Conservation (phyloP, 1,140 invertebrate genomes). For the Euura saliciscinereae region DNA sequence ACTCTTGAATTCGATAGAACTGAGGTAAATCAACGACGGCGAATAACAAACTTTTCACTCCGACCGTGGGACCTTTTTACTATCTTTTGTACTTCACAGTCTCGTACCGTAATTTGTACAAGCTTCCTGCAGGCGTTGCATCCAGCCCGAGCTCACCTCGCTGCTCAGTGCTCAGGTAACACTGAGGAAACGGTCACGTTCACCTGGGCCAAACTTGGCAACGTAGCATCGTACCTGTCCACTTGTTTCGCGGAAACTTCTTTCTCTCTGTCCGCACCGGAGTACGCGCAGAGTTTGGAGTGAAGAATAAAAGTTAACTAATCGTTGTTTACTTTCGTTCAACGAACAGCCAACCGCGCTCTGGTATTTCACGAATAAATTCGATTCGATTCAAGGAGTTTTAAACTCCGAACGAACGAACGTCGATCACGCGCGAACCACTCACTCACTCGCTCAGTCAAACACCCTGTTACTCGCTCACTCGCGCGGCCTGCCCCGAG, state of each 20-base stretch:
- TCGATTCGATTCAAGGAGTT: too few species aligned
- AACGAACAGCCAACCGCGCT: too few species aligned
- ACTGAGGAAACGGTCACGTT: constrained; percentile 13
- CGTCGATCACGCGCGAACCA: too few species aligned
- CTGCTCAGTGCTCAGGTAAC: background rate
- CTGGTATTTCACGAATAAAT: too few species aligned
- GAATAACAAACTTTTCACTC: background rate
- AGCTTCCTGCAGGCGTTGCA: constrained; percentile 6
- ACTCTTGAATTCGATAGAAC: background rate
- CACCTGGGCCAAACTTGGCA: constrained; percentile 20
- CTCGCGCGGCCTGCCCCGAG: background rate
- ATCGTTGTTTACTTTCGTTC: too few species aligned
- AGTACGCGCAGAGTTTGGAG: background rate
- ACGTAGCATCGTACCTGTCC: constrained; percentile 14
- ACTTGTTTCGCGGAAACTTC: constrained; percentile 4
- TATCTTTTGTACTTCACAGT: background rate
- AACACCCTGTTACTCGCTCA: too few species aligned
- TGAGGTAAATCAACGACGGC: background rate
- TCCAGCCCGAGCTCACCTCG: background rate
- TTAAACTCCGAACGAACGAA: too few species aligned
- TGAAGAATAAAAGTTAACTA: background rate
- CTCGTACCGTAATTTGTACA: background rate
- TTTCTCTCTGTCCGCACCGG: background rate
- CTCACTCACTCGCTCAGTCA: too few species aligned
- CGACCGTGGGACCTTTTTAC: background rate